Percentiles rank a stretch among this genome's conserved stretches.
Evolutionary conservation across 2,888 invertebrate species (phyloP).

Genomic region (Celastrina argiolus): DNA sequence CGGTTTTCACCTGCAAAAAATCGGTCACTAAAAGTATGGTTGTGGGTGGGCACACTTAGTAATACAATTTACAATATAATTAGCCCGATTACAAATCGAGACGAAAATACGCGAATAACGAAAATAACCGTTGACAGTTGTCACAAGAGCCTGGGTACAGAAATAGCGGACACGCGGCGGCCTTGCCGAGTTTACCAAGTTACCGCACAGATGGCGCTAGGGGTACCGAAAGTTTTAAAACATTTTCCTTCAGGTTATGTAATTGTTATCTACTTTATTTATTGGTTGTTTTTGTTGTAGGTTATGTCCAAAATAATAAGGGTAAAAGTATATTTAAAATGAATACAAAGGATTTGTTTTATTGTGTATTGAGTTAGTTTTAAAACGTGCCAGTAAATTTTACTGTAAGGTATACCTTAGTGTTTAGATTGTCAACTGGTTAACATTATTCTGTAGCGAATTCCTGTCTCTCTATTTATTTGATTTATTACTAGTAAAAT

Average conservation of each 20-base stretch:
- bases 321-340: background rate
- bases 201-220: slow-evolving; percentile 60
- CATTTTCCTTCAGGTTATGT: slow-evolving; percentile 38
- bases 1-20: background rate
- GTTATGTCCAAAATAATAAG: background rate
- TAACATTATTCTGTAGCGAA: too few relatives aligned
- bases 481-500: too few relatives aligned
- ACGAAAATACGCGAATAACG: slow-evolving; percentile 24
- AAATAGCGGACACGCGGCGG: slow-evolving; percentile 37
- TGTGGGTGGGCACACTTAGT: too few relatives aligned
- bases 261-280: background rate
- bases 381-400: too few relatives aligned
- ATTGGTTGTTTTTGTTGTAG: background rate
- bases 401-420: too few relatives aligned
- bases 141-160: slow-evolving; percentile 37
- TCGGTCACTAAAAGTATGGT: too few relatives aligned
- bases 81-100: slow-evolving; percentile 18
- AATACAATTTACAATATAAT: slow-evolving; percentile 3
- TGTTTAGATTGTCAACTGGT: too few relatives aligned
- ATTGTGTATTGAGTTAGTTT: too few relatives aligned
- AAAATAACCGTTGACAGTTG: slow-evolving; percentile 35
- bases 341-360: background rate
- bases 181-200: slow-evolving; percentile 53
- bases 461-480: too few relatives aligned
- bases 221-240: slow-evolving; percentile 40